These are phyloP conservation scores for Pangasius krempfi DNA, from an alignment of 2,797 vertebrate species.

Conservation along the genomic window DNA sequence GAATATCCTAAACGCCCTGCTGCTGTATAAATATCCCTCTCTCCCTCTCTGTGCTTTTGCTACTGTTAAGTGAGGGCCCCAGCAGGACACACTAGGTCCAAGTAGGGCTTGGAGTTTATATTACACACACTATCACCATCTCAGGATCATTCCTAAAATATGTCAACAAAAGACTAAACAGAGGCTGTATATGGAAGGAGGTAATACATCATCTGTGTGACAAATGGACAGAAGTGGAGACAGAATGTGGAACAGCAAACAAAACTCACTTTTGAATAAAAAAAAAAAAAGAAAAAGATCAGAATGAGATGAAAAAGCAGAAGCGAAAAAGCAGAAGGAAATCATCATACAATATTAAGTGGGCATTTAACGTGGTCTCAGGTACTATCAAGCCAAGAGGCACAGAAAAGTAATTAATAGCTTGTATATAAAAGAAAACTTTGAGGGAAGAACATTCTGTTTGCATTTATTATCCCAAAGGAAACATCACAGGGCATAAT, in stretches of 20 bases:
- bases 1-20: not conserved
- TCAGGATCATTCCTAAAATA: conserved; percentile 10
- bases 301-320: not conserved
- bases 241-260: not conserved
- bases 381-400: not conserved
- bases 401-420: not conserved
- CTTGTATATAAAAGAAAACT: not conserved
- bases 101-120: conserved; percentile 10
- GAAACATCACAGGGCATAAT: conserved; percentile 15
- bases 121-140: not conserved
- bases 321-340: conserved; percentile 4
- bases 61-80: not conserved
- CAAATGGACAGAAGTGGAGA: not conserved
- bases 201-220: not conserved
- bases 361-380: not conserved
- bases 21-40: not conserved
- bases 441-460: not conserved
- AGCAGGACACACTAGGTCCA: not conserved
- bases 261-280: not conserved
- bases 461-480: not conserved
- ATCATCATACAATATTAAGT: not conserved
- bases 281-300: not conserved
- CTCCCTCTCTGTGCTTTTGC: not conserved
- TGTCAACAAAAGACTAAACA: conserved; percentile 15
- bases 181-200: not conserved